Conservation (phyloP, 2,113 vertebrate genomes). For the Oncorhynchus masou region DNA sequence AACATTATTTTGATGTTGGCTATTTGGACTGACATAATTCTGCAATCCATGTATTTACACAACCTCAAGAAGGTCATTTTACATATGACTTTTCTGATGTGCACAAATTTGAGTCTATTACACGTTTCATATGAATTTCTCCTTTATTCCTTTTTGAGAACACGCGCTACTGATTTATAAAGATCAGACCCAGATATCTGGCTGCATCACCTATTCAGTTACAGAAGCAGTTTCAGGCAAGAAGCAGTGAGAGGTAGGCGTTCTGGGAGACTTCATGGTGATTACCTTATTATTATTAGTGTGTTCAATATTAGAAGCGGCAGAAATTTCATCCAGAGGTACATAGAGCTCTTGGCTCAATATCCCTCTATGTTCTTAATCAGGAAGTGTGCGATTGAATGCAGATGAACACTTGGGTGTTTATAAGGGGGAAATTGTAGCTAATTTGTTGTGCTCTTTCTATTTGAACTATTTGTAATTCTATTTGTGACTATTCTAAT, state of each 20-base stretch:
- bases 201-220: neutral
- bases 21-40: too few species aligned
- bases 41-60: too few species aligned
- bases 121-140: neutral
- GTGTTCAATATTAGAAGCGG: constrained; percentile 22
- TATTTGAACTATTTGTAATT: neutral
- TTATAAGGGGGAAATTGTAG: constrained; percentile 12
- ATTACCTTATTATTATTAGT: constrained; percentile 15
- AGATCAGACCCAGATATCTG: neutral
- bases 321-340: constrained; percentile 31
- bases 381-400: constrained; percentile 17
- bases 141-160: constrained; percentile 2
- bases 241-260: too few species aligned
- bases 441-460: constrained; percentile 10
- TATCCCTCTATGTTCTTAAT: constrained; percentile 5
- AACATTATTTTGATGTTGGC: too few species aligned
- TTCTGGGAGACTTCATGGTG: neutral
- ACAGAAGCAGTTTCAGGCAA: neutral
- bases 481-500: neutral
- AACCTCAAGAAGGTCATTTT: too few species aligned
- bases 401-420: constrained; percentile 7
- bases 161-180: neutral
- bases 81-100: too few species aligned
- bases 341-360: constrained; percentile 12
- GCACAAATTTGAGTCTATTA: neutral